These are phyloP conservation scores for Lucilia cuprina DNA, from an alignment of 1,140 invertebrate species.

Conservation along the genomic window DNA sequence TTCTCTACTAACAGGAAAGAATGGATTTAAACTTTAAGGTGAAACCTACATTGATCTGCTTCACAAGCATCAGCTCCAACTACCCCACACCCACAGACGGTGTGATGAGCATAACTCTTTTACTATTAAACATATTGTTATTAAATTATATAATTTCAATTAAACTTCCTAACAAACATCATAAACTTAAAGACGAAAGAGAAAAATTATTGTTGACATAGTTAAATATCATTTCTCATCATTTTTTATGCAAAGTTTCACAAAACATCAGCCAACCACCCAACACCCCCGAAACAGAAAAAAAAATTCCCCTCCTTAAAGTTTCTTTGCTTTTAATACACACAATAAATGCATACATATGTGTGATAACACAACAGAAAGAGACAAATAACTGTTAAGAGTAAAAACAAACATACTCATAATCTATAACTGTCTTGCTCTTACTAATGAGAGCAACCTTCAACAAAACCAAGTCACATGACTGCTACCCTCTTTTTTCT, in stretches of 20 bases:
- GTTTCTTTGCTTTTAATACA: not conserved
- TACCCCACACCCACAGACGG: no score
- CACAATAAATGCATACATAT: not conserved
- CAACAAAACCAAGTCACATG: not conserved
- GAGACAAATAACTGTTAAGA: constrained; percentile 10
- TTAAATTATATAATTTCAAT: not conserved
- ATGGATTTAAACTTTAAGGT: no score
- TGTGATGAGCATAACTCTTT: no score
- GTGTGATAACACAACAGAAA: not conserved
- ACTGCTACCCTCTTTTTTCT: not conserved
- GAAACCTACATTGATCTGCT: no score
- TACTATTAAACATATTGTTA: no score
- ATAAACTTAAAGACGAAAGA: no score
- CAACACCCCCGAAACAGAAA: not conserved
- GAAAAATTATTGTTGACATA: no score
- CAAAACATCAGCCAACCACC: not conserved
- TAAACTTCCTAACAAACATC: not conserved
- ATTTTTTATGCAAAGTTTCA: not conserved
- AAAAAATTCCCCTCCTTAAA: not conserved
- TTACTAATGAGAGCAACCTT: not conserved
- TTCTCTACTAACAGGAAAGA: no score
- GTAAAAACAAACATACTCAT: not conserved
- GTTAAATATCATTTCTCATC: no score
- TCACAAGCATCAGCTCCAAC: no score
- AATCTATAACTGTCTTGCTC: not conserved